Evolutionary conservation across 2,888 invertebrate species (phyloP).

Genomic region (Acanthosepion pharaonis): DNA sequence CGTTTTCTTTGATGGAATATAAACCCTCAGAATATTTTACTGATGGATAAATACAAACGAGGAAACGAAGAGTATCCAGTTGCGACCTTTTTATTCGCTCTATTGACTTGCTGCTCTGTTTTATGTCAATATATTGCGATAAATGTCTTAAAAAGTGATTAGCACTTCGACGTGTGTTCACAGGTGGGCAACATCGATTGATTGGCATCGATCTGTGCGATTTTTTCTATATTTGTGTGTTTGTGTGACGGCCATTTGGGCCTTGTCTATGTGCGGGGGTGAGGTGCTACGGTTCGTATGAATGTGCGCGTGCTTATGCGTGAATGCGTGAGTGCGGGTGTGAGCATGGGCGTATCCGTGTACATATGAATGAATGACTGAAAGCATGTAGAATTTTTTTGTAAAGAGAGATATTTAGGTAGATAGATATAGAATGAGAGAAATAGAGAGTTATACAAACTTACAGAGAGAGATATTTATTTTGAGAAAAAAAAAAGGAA

Average conservation of each 20-base stretch:
- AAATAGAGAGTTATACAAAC: too few relatives aligned
- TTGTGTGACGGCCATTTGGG: neutral
- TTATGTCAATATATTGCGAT: neutral
- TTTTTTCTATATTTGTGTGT: neutral
- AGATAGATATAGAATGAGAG: neutral
- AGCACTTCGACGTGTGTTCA: neutral
- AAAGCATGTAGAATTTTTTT: neutral
- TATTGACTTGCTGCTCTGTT: neutral
- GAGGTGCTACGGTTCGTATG: neutral
- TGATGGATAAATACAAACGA: neutral
- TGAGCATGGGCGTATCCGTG: neutral
- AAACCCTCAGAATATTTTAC: neutral
- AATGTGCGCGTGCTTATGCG: neutral
- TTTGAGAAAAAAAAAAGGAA: neutral
- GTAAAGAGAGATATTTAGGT: neutral
- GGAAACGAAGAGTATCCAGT: neutral
- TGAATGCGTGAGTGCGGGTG: neutral
- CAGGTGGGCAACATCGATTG: neutral
- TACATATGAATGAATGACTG: neutral
- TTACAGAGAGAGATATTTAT: neutral
- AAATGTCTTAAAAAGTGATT: conserved; percentile 2
- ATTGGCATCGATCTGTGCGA: neutral
- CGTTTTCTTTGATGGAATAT: neutral
- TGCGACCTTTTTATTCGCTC: neutral
- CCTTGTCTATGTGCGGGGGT: neutral